Evolutionary conservation across 2,888 invertebrate species (phyloP), one percentile per base, ranked within the genome.

Genomic region (Vesta saturnalis): DNA sequence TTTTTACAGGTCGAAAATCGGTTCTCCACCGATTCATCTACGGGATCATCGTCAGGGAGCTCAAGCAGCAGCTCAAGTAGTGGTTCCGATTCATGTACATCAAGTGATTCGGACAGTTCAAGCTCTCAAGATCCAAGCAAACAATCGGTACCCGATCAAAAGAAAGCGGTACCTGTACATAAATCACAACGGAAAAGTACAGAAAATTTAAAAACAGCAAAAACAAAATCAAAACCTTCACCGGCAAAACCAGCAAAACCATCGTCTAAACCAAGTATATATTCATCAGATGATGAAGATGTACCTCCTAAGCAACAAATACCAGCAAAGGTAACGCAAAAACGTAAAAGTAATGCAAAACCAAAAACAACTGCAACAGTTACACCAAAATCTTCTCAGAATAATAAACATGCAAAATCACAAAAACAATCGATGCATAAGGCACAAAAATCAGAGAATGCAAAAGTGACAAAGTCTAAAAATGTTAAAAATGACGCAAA

Each of bases 21-120:
- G 71, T 88, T 87, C 74, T 88, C 89, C 1, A 81, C 83, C 14
- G 90, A 89, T 73, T 88, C 89, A 68, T 89, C 89, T 75, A 90
- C 91, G 23, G 90, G 87, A 4, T 89, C 90, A 8, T 86, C 88
- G 1, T 91, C 92, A 0, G 92, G 90, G 74, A 91, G 88, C 76
- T 87, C 88, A 0, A 86, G 90, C 0, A 91, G 91, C 76, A 91
- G 89, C 67, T 90, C 90, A 0, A 90, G 89, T 63, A 90, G 89
- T 69, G 90, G 89, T 63, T 91, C 92, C 0, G 92, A 89, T 46
- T 90, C 91, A 1, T 91, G 89, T 0, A 90, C 89, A 1, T 89
- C 90, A 43, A 91, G 90, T 75, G 93, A 92, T 73, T 89, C 90
- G 0, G 93, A 93, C 72, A 90, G 92, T 0, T 90, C 91, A 0